phyloP scores from a whole-genome alignment of 2,113 vertebrate species.

The Pollachius pollachius region DNA sequence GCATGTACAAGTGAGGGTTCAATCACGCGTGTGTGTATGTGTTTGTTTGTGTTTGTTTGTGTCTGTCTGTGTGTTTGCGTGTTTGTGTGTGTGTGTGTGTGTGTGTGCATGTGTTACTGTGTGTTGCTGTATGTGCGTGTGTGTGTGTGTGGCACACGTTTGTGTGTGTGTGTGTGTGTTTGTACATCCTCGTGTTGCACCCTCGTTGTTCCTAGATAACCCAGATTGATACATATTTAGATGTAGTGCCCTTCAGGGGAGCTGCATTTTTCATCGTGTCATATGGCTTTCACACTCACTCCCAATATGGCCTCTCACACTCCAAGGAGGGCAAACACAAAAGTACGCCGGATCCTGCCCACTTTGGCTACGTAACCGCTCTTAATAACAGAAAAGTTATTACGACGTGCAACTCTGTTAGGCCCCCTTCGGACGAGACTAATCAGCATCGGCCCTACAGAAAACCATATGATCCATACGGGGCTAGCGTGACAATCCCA shows the following conservation, averaged over 20 bases:
- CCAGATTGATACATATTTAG: constrained; percentile 42
- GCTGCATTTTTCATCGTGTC: constrained; percentile 51
- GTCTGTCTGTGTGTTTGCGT: not conserved
- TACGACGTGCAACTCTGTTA: constrained; percentile 34
- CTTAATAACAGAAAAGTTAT: constrained; percentile 2
- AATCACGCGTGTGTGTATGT: not conserved
- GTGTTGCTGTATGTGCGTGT: not conserved
- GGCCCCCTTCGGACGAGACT: constrained; percentile 39
- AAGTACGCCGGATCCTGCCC: constrained; percentile 22
- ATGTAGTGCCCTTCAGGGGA: constrained; percentile 39
- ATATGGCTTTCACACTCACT: constrained; percentile 22
- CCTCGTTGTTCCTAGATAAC: constrained; percentile 32
- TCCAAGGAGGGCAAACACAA: constrained; percentile 24
- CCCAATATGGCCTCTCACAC: constrained; percentile 9
- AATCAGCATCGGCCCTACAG: constrained; percentile 57
- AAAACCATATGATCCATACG: constrained; percentile 5
- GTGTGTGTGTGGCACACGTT: constrained; percentile 7
- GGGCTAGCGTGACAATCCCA: constrained; percentile 65
- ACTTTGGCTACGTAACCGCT: no score
- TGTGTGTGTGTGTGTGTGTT: constrained; percentile 13
- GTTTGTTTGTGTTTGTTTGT: constrained; percentile 5
- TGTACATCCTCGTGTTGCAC: constrained; percentile 20
- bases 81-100: constrained; percentile 4
- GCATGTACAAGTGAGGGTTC: no score
- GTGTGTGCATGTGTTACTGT: not conserved